Conservation (phyloP, 2,113 vertebrate species). For the Xenopus laevis region DNA sequence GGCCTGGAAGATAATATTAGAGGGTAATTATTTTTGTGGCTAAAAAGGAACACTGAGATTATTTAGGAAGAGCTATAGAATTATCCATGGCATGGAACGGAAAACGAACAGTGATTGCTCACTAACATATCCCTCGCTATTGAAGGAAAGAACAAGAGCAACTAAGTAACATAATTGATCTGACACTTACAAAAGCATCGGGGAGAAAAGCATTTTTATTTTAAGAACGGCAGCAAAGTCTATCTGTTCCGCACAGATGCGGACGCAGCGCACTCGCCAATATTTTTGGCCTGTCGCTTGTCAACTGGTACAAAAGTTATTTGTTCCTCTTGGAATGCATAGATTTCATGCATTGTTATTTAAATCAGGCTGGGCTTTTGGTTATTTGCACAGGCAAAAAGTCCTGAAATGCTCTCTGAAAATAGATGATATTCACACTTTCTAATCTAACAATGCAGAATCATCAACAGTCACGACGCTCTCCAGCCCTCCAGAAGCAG, state of each 20-base stretch:
- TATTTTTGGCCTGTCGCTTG: not conserved
- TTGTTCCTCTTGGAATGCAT: not conserved
- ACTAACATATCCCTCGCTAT: conserved; percentile 29
- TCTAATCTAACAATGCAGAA: no score
- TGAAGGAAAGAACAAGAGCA: conserved; percentile 40
- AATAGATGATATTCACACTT: no score
- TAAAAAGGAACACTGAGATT: conserved; percentile 24
- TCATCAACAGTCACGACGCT: no score
- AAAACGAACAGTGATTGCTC: conserved; percentile 28
- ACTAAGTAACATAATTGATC: conserved; percentile 40
- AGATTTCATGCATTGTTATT: not conserved
- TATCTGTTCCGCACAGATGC: not conserved
- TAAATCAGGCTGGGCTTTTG: not conserved
- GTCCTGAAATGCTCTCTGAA: not conserved
- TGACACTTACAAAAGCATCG: conserved; percentile 28
- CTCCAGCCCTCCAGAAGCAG: no score
- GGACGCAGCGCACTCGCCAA: not conserved
- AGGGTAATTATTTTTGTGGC: conserved; percentile 7
- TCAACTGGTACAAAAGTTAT: not conserved
- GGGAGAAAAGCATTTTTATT: conserved; percentile 5
- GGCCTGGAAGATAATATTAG: conserved; percentile 20
- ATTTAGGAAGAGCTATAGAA: conserved; percentile 34
- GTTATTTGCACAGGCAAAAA: not conserved
- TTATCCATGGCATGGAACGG: conserved; percentile 23
- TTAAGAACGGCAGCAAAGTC: conserved; percentile 8